These are phyloP conservation scores for Perizoma affinitatum DNA, from an alignment of 2,888 invertebrate species.

Conservation along the genomic window DNA sequence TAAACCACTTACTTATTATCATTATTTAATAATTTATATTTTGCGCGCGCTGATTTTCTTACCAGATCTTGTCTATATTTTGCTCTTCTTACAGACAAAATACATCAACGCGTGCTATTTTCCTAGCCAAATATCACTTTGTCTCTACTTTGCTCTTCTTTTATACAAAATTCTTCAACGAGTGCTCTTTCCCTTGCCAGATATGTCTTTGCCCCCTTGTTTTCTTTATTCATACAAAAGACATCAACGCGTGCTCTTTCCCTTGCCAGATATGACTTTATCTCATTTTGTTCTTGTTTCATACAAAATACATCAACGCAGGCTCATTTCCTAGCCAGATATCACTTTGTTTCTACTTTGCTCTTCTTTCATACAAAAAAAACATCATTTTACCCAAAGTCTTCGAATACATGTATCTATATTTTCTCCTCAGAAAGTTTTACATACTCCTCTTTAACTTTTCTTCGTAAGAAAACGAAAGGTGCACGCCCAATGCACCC, in stretches of 20 bases:
- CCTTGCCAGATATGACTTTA: not conserved
- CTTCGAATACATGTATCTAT: no score
- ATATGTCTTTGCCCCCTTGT: not conserved
- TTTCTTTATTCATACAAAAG: constrained; percentile 3
- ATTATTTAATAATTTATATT: no score
- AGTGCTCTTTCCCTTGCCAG: not conserved
- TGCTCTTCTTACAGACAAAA: constrained; percentile 1
- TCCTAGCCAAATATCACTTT: not conserved
- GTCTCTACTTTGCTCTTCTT: constrained; percentile 9
- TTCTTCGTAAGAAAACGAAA: no score
- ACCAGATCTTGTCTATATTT: not conserved
- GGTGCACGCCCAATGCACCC: no score
- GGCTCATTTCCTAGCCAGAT: constrained; percentile 6
- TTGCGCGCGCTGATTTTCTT: no score
- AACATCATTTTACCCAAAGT: no score
- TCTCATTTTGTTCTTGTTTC: not conserved
- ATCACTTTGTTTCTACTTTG: constrained; percentile 5
- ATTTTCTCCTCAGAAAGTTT: no score
- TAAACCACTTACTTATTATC: constrained; percentile 15
- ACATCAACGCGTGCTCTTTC: constrained; percentile 7
- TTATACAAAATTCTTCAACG: constrained; percentile 9
- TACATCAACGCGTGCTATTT: constrained; percentile 7
- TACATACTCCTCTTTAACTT: no score
- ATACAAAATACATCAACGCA: constrained; percentile 2
- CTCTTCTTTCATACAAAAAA: no score